These are phyloP conservation scores for Eulemur albifrons DNA, from an alignment of 2,797 vertebrate species.

Conservation along the genomic window DNA sequence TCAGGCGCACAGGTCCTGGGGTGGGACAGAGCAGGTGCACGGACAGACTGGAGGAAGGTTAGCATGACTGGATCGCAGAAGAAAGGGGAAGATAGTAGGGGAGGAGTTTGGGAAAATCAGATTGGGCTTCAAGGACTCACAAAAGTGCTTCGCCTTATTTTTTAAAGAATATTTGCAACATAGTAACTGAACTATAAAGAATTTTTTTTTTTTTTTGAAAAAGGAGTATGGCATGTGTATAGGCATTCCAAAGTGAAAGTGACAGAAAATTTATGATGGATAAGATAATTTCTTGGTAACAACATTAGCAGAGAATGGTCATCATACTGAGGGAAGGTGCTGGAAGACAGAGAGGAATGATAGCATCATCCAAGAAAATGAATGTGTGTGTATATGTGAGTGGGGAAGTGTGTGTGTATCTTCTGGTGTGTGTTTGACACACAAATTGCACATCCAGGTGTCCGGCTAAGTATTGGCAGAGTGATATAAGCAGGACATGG, in stretches of 20 bases:
- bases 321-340: not conserved
- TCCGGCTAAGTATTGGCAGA: not conserved
- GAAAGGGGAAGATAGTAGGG: not conserved
- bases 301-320: not conserved
- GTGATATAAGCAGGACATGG: not conserved
- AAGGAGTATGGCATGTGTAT: not conserved
- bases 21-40: not conserved
- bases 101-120: not conserved
- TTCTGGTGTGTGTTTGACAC: not conserved
- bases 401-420: too few relatives aligned
- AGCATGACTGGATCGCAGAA: accelerated
- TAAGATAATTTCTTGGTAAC: not conserved
- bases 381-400: not conserved
- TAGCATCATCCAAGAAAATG: not conserved
- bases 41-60: not conserved
- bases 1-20: not conserved
- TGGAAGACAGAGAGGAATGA: not conserved
- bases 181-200: not conserved
- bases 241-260: not conserved
- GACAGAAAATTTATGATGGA: not conserved
- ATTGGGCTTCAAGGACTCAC: not conserved
- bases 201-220: too few relatives aligned
- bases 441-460: not conserved
- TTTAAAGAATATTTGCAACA: not conserved
- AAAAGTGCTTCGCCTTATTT: not conserved